Evolutionary conservation across 2,797 vertebrate genomes (phyloP), one percentile per base, ranked within the genome.

Genomic region (Xiphorhynchus erythropygius): DNA sequence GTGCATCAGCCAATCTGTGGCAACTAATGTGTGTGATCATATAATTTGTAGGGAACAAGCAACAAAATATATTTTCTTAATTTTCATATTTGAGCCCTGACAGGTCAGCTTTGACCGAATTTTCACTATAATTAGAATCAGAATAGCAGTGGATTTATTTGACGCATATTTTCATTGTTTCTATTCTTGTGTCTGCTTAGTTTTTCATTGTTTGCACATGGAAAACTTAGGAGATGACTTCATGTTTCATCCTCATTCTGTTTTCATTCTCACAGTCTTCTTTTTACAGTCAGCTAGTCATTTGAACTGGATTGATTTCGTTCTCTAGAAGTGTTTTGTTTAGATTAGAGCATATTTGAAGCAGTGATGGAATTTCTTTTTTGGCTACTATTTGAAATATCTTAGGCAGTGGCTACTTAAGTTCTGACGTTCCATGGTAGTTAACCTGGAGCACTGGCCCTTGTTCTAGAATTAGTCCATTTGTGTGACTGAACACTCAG

Each of bases 301-400:
- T 76, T 76, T 91, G 27, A 44, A 52, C 35, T 87, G 25, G 16
- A 39, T 91, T 79, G 76, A 84, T 69, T 67, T 67, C 33, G 15
- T 91, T 76, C 16, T 87, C 11, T 23, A 6, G 13, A 77, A 83
- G 17, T 39, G 19, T 77, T 55, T 73, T 74, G 10, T 67, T 87
- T 85, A 52, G 44, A n/a, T 37, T 78, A 69, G 15, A 79, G 39
- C 1, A 16, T 59, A 47, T 33, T 77, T 63, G 59, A 83, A 56
- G 5, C 49, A 28, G 41, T 18, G 28, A 23, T 63, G 41, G 7
- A 52, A 28, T 69, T 1, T 56, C 33, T 60, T 47, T 70, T 74
- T 91, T 41, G 13, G 7, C 33, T 69, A 5, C 23, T 77, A 18
- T 18, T 78, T n/a, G 16, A 22, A 79, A 6, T 76, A 10, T 53